Evolutionary conservation across 2,888 invertebrate species (phyloP).

Genomic region (Diplazon laetatorius): DNA sequence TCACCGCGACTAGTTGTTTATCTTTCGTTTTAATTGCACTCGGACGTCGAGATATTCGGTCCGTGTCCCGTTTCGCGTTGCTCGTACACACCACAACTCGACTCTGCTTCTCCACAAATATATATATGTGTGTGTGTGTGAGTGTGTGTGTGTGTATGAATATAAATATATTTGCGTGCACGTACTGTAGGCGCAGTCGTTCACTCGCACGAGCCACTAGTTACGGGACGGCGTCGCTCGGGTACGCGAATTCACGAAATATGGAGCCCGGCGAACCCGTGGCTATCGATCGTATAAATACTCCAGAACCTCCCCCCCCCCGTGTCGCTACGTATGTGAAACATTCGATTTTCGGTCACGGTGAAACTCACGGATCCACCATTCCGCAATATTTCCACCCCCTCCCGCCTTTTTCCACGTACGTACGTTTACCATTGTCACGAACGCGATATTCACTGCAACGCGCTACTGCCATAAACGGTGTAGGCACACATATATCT

Average conservation of each 20-base stretch:
- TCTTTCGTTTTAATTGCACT: constrained; percentile 63
- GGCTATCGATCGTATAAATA: constrained; percentile 45
- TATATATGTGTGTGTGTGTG: no score
- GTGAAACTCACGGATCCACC: constrained; percentile 53
- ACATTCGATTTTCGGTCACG: constrained; percentile 63
- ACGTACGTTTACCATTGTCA: constrained; percentile 47
- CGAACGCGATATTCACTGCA: constrained; percentile 11
- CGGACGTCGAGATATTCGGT: constrained; percentile 57
- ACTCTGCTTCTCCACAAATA: no score
- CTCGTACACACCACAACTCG: constrained; percentile 27
- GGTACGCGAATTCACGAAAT: constrained; percentile 59
- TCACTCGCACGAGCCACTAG: constrained; percentile 24
- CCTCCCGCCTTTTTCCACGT: no score
- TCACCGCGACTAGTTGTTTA: constrained; percentile 64
- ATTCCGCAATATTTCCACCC: constrained; percentile 55
- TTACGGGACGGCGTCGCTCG: constrained; percentile 40
- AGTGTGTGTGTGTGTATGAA: no score
- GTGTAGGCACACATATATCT: no score
- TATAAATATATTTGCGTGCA: no score
- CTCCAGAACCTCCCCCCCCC: constrained; percentile 10
- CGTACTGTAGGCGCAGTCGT: constrained; percentile 28
- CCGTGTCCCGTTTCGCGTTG: constrained; percentile 41
- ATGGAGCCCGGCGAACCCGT: constrained; percentile 52
- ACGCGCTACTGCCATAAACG: neutral
- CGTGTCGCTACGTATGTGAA: constrained; percentile 55